phyloP scores from a whole-genome alignment of 2,113 vertebrate genomes.

The Grantiella picta region DNA sequence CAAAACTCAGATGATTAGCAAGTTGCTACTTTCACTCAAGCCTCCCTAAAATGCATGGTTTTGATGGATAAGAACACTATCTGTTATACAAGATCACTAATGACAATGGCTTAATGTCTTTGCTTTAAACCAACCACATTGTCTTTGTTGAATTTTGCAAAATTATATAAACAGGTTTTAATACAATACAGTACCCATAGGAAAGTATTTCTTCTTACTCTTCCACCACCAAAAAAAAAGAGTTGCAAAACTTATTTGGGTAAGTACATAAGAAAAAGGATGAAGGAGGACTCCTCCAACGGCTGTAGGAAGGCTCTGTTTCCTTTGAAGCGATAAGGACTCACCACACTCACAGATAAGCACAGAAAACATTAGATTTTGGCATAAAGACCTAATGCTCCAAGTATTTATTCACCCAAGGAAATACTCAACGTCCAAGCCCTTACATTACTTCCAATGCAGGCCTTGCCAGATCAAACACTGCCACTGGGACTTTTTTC shows the following conservation, averaged over 20 bases:
- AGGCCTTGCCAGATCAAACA: not conserved
- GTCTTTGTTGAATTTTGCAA: not conserved
- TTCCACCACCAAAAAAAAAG: not conserved
- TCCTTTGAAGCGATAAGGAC: not conserved
- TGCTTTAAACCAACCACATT: not conserved
- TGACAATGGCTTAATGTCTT: rapidly evolving
- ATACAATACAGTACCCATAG: not conserved
- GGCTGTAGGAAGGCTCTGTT: not conserved
- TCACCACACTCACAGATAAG: not conserved
- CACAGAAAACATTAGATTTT: not conserved
- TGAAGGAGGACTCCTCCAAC: not conserved
- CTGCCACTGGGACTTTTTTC: not conserved
- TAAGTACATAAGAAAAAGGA: not conserved
- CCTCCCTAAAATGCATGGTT: not conserved
- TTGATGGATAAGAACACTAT: not conserved
- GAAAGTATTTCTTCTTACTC: not conserved
- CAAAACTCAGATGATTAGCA: not conserved
- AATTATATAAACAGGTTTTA: not conserved
- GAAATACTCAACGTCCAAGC: not conserved
- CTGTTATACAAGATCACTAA: not conserved
- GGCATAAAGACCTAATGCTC: not conserved
- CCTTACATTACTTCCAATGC: not conserved
- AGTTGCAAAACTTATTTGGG: not conserved
- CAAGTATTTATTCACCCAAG: not conserved
- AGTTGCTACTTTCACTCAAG: not conserved